phyloP scores from a whole-genome alignment of 2,888 invertebrate species.

The Cerceris ruficornis region DNA sequence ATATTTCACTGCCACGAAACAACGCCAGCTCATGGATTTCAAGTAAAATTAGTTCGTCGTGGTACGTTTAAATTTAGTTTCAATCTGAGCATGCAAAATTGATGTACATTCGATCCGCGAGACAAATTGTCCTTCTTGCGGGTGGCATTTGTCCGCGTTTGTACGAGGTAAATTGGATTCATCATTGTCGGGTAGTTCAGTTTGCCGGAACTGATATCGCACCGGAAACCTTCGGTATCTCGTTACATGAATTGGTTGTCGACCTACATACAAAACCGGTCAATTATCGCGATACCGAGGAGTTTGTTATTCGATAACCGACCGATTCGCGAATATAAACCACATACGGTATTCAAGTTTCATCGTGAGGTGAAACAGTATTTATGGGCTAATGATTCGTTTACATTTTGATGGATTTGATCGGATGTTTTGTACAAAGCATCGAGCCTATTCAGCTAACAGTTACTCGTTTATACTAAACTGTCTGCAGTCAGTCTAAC shows the following conservation, averaged over 20 bases:
- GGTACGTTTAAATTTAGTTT: background rate
- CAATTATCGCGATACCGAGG: conserved; percentile 38
- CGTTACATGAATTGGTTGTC: conserved; percentile 47
- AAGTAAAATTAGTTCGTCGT: background rate
- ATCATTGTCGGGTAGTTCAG: background rate
- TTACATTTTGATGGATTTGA: no score
- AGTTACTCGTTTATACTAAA: no score
- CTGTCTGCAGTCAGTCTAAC: no score
- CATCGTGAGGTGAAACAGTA: no score
- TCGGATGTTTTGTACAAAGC: no score
- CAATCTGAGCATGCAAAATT: background rate
- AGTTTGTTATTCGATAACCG: conserved; percentile 5
- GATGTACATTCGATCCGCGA: background rate
- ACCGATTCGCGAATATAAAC: background rate
- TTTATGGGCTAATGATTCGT: no score
- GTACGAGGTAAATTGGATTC: conserved; percentile 8
- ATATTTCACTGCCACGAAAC: background rate
- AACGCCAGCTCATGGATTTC: background rate
- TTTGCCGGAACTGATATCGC: conserved; percentile 47
- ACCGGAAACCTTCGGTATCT: conserved; percentile 62
- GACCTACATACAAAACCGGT: conserved; percentile 32
- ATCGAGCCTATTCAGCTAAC: no score
- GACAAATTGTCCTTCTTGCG: background rate
- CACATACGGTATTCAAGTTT: background rate
- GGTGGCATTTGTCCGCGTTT: background rate